A percentile compares a stretch with the other conserved stretches of the same genome.
Conservation (phyloP, 2,888 invertebrate genomes). For the Druceiella hillmani region DNA sequence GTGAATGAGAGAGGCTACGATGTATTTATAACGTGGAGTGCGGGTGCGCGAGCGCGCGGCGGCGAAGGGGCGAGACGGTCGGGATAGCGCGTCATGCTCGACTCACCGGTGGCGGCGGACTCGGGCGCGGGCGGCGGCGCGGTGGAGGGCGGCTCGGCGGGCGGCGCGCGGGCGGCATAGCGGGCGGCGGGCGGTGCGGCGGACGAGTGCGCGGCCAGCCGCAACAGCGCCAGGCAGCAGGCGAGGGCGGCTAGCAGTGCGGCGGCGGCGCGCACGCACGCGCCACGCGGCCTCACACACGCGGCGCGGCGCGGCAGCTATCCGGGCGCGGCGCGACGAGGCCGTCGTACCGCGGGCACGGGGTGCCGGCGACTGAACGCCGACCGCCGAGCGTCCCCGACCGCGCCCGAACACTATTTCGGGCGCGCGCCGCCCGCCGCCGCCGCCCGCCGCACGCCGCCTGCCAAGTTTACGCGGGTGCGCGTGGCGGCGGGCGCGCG, state of each 20-base stretch:
- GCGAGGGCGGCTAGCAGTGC: slow-evolving; percentile 52
- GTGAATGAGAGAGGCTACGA: too few relatives aligned
- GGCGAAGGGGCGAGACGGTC: too few relatives aligned
- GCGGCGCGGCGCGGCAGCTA: slow-evolving; percentile 38
- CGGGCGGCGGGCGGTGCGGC: slow-evolving; percentile 35
- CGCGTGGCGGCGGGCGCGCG: neutral
- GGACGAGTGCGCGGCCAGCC: slow-evolving; percentile 47
- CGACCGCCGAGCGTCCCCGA: slow-evolving; percentile 45
- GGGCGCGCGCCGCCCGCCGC: slow-evolving; percentile 49
- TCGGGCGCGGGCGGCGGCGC: slow-evolving; percentile 29
- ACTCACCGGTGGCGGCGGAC: slow-evolving; percentile 32
- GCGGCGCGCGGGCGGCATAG: slow-evolving; percentile 32
- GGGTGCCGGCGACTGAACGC: slow-evolving; percentile 50
- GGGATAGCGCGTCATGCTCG: neutral
- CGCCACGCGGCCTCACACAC: slow-evolving; percentile 46
- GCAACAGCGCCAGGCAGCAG: slow-evolving; percentile 52
- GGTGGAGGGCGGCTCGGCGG: slow-evolving; percentile 33
- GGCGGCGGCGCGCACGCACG: slow-evolving; percentile 48
- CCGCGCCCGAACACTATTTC: slow-evolving; percentile 53
- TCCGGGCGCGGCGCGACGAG: neutral
- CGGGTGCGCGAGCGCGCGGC: too few relatives aligned
- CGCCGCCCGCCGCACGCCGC: slow-evolving; percentile 45
- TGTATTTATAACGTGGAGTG: too few relatives aligned
- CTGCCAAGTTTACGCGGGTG: slow-evolving; percentile 50
- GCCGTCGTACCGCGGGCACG: slow-evolving; percentile 35